phyloP scores from a whole-genome alignment of 2,113 vertebrate species.

The Struthidea cinerea region DNA sequence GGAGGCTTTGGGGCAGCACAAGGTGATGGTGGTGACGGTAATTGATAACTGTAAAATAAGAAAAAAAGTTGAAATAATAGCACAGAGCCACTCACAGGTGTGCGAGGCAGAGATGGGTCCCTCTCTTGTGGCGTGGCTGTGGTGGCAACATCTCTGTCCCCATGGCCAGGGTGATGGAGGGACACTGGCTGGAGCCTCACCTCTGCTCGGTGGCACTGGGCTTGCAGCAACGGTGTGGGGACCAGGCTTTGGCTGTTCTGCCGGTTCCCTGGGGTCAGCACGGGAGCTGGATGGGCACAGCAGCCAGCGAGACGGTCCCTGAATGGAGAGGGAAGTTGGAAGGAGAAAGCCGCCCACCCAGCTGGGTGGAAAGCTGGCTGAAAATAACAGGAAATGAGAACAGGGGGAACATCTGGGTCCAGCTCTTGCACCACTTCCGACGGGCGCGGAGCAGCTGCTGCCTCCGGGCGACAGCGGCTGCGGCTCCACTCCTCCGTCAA shows the following conservation, averaged over 20 bases:
- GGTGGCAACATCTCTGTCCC: background rate
- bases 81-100: background rate
- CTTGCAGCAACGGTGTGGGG: rapidly evolving
- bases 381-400: background rate
- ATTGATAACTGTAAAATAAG: background rate
- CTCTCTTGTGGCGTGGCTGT: rapidly evolving
- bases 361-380: background rate
- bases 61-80: background rate
- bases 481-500: rapidly evolving
- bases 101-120: rapidly evolving
- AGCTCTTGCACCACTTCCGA: background rate
- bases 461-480: background rate
- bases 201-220: background rate
- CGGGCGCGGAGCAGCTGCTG: background rate
- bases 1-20: background rate
- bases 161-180: rapidly evolving
- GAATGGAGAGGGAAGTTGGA: background rate
- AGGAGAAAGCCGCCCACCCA: background rate
- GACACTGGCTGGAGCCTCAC: rapidly evolving
- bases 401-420: background rate
- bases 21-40: background rate
- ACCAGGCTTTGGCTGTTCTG: background rate
- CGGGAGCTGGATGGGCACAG: background rate
- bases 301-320: background rate
- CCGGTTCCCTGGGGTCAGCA: rapidly evolving